phyloP scores from a whole-genome alignment of 2,113 vertebrate genomes.

The Willisornis vidua region DNA sequence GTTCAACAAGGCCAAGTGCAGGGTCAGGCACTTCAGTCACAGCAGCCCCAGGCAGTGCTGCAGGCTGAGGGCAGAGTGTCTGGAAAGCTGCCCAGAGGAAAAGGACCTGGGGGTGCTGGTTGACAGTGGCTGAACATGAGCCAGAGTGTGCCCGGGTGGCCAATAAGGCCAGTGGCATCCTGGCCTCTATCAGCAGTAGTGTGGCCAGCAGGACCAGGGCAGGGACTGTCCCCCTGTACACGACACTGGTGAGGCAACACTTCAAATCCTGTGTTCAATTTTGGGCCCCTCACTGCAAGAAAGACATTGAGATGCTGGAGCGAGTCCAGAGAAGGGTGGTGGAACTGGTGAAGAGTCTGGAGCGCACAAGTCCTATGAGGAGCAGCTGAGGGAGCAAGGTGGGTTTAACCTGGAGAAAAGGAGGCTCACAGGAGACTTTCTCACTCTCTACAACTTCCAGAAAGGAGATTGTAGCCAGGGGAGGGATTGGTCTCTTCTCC shows the following conservation, averaged over 20 bases:
- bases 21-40: fast-evolving
- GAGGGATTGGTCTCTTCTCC: not conserved
- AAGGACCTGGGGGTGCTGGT: not conserved
- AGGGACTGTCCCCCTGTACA: not conserved
- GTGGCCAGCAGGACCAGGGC: not conserved
- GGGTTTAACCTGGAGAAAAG: not conserved
- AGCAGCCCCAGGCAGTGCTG: fast-evolving
- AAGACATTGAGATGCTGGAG: not conserved
- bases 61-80: not conserved
- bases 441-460: not conserved
- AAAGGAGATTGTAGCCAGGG: fast-evolving
- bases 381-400: not conserved
- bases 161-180: not conserved
- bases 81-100: not conserved
- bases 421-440: not conserved
- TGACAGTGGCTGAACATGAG: not conserved
- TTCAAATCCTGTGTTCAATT: not conserved
- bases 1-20: not conserved
- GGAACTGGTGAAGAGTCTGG: not conserved
- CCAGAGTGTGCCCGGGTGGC: not conserved
- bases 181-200: not conserved
- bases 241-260: fast-evolving
- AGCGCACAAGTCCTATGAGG: not conserved
- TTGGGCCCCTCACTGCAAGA: not conserved
- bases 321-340: fast-evolving